Evolutionary conservation across 2,888 invertebrate species (phyloP), one percentile per base, ranked within the genome.

Genomic region (Pasiphila rectangulata): DNA sequence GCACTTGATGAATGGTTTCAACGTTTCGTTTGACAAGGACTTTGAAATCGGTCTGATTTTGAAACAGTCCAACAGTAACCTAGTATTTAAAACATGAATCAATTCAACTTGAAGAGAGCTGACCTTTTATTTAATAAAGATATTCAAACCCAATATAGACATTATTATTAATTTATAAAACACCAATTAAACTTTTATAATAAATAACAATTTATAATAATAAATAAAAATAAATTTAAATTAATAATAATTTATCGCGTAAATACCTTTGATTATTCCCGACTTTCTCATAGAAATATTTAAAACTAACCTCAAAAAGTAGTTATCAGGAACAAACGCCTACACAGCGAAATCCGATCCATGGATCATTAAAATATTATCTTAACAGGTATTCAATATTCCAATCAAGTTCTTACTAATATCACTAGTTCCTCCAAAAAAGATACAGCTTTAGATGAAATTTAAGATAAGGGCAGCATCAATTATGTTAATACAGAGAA

Each of bases 401-500:
- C 50, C 50, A 46, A 50, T 50, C 45, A 46, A 45, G 45, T 34
- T 20, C 41, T 38, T 41, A 44, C 43, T 30, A 45, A 49, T 49
- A 45, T 24, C 39, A 20, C 13, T 17, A 50, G 50, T 37, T 42
- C 45, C 37, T 45, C 45, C 32, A 30, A 45, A 50, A 40, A 45
- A 50, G 23, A 50, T 46, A 50, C 32, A 50, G 34, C 36, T 41
- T 41, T 38, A 42, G 57, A 57, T 55, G 57, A 57, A 55, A 55
- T 50, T 57, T 46, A 42, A 49, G 58, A 58, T 58, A 58, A 55
- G 51, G 52, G 39, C 53, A 43, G 49, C 51, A 50, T 51, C 56
- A 52, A 56, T 59, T 59, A 59, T 59, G 59, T 56, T 46, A 57
- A 59, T 57, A 17, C 47, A 45, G 30, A 49, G 54, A 53, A 54